These are phyloP conservation scores for Oenanthe melanoleuca DNA, from an alignment of 2,113 vertebrate species.

Conservation along the genomic window DNA sequence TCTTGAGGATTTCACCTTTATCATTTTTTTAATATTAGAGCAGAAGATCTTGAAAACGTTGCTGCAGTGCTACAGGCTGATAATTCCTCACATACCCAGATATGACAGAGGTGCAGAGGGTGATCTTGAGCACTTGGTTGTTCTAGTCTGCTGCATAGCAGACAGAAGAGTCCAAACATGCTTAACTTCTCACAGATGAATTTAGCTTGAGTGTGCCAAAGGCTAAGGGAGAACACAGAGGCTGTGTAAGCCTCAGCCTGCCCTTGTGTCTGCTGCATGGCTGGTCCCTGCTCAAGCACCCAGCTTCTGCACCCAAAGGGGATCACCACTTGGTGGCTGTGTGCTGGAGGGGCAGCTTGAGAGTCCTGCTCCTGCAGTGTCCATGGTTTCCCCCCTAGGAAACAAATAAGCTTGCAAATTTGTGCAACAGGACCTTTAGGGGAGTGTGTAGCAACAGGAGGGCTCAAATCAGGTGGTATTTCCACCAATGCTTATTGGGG, in stretches of 20 bases:
- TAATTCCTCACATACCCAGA: neutral
- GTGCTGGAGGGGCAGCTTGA: neutral
- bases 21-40: neutral
- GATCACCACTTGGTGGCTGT: neutral
- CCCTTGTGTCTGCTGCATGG: neutral
- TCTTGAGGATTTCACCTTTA: neutral
- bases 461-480: neutral
- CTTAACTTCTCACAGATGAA: neutral
- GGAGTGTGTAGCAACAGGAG: neutral
- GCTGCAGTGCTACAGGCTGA: neutral
- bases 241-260: neutral
- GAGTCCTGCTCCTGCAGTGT: neutral
- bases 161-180: neutral
- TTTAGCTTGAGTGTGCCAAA: neutral
- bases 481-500: rapidly evolving
- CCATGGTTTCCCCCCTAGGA: neutral
- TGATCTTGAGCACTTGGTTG: neutral
- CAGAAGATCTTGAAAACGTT: neutral
- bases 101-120: neutral
- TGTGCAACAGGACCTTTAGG: neutral
- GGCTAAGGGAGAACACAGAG: neutral
- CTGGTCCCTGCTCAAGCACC: neutral
- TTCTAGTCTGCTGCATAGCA: neutral
- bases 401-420: neutral
- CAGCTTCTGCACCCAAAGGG: neutral